Base-by-base conservation (phyloP, 2,113 vertebrate genomes). In the Aleadryas rufinucha region DNA sequence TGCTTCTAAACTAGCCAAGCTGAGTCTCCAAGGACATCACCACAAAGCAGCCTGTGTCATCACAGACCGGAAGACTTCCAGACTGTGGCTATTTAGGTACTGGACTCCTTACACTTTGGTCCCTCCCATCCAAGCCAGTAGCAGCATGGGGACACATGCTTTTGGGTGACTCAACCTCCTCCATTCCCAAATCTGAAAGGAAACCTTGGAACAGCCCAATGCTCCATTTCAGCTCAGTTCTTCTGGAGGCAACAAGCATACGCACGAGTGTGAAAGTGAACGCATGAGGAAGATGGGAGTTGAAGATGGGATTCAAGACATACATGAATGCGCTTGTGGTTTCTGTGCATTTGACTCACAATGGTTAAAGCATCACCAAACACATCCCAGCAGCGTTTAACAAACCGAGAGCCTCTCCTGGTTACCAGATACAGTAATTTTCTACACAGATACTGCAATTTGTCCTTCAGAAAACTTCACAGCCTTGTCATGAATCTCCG, bases 381-480 rank as follows among this genome's bases (percentile, higher is more conserved):
- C 42, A 52, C 28, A 78, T 24, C 42, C 18, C 37, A 84, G 50
- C 10, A 78, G 33, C 0, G 0, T 47, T 37, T 61, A 61, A 39
- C 22, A 86, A 84, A 74, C 53, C 52, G 23, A 76, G 60, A 61
- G 16, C 16, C 5, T 1, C 22, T 90, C 27, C 41, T 71, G 37
- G 64, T 70, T 92, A 50, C 64, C 13, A 57, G 60, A 87, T 61
- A 87, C 26, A 33, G 53, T 84, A 50, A 76, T 92, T 94, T 96
- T 92, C 65, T 89, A 35, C 49, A 30, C 24, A 31, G 84, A 82
- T 56, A 89, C 49, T 69, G 49, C 0, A 1, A 78, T 97, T 96
- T 96, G 97, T 88, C 97, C 97, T 97, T 97, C 96, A 97, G 90
- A 80, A 96, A 94, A 87, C 91, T 97, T 92, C 91, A 35, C 66